Evolutionary conservation across 2,113 vertebrate species (phyloP), one percentile per base, ranked within the genome.

Genomic region (Enhydra lutris): DNA sequence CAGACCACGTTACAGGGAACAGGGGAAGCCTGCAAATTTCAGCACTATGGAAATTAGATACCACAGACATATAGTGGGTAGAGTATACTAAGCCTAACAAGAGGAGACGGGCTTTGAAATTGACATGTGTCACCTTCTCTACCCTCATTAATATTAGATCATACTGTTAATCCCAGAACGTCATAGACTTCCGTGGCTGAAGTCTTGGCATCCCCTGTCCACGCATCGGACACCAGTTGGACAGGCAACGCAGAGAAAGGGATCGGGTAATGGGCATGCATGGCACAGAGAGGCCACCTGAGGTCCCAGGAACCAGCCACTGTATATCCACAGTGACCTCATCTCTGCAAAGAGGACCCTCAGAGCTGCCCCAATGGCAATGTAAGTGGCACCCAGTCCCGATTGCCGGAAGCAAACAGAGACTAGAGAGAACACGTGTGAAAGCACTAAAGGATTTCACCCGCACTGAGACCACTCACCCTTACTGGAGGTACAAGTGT

Each of bases 251-350:
- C 29, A 47, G 8, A 39, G 11, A 23, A 50, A 67, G 86, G 39
- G 14, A 12, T 2, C 0, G 1, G 14, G 65, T 8, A 21, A n/a
- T 4, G 67, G 4, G 12, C 5, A 15, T 18, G 10, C 5, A 0
- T 55, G 15, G 4, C n/a, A 13, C 31, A 24, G 24, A 74, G 14
- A 83, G 6, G 34, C 34, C 13, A 1, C 34, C 8, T 2, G 7
- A 55, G 34, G 24, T 45, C 12, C 5, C 36, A 65, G 36, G 63
- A 45, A 31, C 23, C 11, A 1, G 7, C 13, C 7, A 17, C 55
- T 34, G 8, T 7, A 13, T 1, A 20, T 24, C 45, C 12, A 20
- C 34, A 50, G 18, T 0, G 39, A 82, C 63, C 13, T 42, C 14
- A 0, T 6, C 29, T 31, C 15, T 6, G 21, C 1, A 61, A 36